These are phyloP conservation scores for Chaetops frenatus DNA, from an alignment of 2,113 vertebrate genomes.

Conservation along the genomic window DNA sequence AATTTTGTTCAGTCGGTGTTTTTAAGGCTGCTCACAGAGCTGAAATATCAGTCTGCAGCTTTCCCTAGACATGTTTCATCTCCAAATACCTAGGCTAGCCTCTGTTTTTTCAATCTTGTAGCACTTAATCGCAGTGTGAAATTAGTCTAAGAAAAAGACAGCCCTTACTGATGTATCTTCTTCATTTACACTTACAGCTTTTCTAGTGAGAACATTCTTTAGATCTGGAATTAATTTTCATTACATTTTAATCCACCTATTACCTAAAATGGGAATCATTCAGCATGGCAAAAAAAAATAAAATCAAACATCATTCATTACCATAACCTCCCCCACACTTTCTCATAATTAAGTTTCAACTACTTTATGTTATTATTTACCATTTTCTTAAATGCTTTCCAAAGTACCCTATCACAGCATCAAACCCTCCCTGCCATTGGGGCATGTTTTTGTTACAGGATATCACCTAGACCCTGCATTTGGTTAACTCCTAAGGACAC, in stretches of 20 bases:
- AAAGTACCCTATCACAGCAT: neutral
- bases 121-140: neutral
- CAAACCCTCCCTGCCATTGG: neutral
- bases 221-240: neutral
- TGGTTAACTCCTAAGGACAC: neutral
- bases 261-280: neutral
- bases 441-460: neutral
- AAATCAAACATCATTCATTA: neutral
- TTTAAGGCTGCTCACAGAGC: neutral
- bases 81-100: neutral
- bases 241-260: neutral
- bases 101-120: neutral
- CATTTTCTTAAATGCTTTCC: neutral
- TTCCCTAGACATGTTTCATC: neutral
- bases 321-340: accelerated
- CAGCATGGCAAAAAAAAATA: neutral
- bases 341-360: neutral
- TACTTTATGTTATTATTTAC: neutral
- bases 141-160: neutral
- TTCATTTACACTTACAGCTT: neutral
- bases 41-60: neutral
- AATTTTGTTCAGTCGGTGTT: neutral
- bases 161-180: neutral
- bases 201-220: neutral
- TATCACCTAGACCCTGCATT: neutral